Evolutionary conservation across 2,113 vertebrate genomes (phyloP).

Genomic region (Sciurus niger): DNA sequence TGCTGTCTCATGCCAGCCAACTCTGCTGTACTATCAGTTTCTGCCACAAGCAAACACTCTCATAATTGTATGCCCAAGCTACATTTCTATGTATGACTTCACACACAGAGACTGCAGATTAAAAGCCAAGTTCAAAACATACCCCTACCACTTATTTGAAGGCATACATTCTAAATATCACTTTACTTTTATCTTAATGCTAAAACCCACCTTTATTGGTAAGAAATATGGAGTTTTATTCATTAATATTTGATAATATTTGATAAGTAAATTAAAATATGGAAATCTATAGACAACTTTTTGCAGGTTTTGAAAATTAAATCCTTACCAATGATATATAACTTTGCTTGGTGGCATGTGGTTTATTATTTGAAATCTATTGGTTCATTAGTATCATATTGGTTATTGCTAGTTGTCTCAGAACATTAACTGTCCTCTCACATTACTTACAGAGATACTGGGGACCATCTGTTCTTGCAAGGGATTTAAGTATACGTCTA

Average conservation of each 20-base stretch:
- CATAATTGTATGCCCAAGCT: slow-evolving; percentile 12
- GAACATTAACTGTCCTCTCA: slow-evolving; percentile 93
- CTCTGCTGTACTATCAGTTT: background rate
- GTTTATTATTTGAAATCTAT: slow-evolving; percentile 82
- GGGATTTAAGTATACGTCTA: slow-evolving; percentile 90
- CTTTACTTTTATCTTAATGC: slow-evolving; percentile 12
- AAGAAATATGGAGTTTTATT: slow-evolving; percentile 27
- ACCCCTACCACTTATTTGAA: background rate
- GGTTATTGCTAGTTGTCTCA: slow-evolving; percentile 89
- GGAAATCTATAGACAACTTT: background rate
- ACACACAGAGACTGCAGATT: background rate
- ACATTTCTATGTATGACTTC: background rate
- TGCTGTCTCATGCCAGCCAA: background rate
- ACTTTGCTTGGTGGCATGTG: slow-evolving; percentile 74
- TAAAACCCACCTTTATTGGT: slow-evolving; percentile 54
- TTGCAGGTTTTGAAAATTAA: background rate
- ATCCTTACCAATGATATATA: slow-evolving; percentile 42
- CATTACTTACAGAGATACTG: slow-evolving; percentile 92
- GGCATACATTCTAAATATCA: slow-evolving; percentile 6
- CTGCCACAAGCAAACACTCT: slow-evolving; percentile 53
- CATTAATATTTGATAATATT: background rate
- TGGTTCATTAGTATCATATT: slow-evolving; percentile 86
- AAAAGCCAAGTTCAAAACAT: background rate
- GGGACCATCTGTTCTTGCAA: slow-evolving; percentile 93
- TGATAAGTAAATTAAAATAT: background rate